Evolutionary conservation across 2,797 vertebrate genomes (phyloP).

Genomic region (Octomys mimax): DNA sequence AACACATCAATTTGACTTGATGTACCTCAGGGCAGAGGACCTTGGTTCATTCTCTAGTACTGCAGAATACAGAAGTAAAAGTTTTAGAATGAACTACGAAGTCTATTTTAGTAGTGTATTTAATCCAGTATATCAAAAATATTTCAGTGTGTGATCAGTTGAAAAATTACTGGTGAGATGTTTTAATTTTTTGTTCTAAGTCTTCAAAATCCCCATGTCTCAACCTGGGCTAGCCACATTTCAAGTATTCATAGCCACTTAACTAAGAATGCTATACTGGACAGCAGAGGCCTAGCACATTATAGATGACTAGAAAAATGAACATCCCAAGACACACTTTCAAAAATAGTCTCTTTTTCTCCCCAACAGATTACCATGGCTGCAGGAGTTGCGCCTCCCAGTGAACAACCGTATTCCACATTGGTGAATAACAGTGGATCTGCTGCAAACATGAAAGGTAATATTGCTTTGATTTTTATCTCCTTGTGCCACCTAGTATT

Average conservation of each 20-base stretch:
- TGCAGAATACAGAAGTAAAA: neutral
- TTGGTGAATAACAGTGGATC: too few species aligned
- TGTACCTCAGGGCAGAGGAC: too few species aligned
- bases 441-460: too few species aligned
- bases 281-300: neutral
- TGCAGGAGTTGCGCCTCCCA: too few species aligned
- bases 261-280: neutral
- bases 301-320: slow-evolving; percentile 14
- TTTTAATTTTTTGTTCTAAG: neutral
- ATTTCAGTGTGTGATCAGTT: neutral
- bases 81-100: neutral
- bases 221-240: neutral
- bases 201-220: slow-evolving; percentile 32
- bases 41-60: too few species aligned
- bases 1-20: too few species aligned
- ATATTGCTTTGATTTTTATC: too few species aligned
- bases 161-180: slow-evolving; percentile 34
- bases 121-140: slow-evolving; percentile 2
- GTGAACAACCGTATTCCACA: too few species aligned
- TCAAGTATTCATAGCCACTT: neutral
- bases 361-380: slow-evolving; percentile 92
- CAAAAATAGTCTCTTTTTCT: slow-evolving; percentile 43
- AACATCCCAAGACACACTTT: neutral
- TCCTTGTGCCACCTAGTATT: too few species aligned
- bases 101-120: neutral